Conservation (phyloP, 2,797 vertebrate genomes). For the Schizothorax lantsangensis region DNA sequence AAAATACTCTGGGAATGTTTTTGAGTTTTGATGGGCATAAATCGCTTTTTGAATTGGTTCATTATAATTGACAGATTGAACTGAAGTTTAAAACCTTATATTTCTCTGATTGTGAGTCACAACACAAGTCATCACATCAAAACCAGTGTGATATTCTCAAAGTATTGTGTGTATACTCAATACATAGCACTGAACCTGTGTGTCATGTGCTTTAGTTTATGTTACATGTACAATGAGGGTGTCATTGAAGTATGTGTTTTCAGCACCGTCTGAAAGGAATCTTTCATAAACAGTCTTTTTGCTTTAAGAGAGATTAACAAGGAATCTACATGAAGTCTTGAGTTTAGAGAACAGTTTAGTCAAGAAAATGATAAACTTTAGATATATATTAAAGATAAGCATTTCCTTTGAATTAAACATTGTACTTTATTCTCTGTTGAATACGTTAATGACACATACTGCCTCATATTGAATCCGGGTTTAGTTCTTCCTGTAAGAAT, state of each 20-base stretch:
- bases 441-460: not conserved
- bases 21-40: not conserved
- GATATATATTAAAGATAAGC: not conserved
- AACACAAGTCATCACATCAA: not conserved
- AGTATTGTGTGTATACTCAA: not conserved
- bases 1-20: not conserved
- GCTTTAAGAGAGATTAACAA: constrained; percentile 43
- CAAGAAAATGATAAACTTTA: too few relatives aligned
- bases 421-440: not conserved
- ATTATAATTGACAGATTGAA: not conserved
- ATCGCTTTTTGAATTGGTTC: not conserved
- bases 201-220: constrained; percentile 4
- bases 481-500: constrained; percentile 29
- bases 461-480: not conserved
- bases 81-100: not conserved
- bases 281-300: constrained; percentile 40
- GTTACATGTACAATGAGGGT: not conserved
- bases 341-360: not conserved
- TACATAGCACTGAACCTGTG: not conserved
- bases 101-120: not conserved
- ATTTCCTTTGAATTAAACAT: too few relatives aligned
- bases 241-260: constrained; percentile 17
- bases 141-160: not conserved
- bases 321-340: constrained; percentile 9
- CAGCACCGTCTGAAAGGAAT: constrained; percentile 33